Evolutionary conservation across 2,888 invertebrate species (phyloP).

Genomic region (Drosophila sordidula): DNA sequence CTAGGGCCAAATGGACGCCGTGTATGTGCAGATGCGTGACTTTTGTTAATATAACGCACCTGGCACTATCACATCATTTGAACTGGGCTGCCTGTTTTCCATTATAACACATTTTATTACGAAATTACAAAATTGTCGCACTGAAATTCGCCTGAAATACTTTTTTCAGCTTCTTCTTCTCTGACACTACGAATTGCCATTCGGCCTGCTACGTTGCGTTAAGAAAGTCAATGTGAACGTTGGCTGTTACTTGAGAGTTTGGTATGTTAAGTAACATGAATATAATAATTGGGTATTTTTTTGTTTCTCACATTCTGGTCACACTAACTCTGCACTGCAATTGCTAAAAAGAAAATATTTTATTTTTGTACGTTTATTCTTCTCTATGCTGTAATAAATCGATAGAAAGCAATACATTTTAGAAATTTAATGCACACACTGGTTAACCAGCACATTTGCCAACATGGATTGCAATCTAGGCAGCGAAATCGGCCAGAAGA

Average conservation of each 20-base stretch:
- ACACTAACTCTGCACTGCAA: slow-evolving; percentile 32
- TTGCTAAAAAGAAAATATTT: slow-evolving; percentile 37
- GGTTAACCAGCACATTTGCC: slow-evolving; percentile 5
- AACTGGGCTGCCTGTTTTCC: slow-evolving; percentile 72
- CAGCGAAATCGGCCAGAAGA: slow-evolving; percentile 94
- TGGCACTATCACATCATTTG: slow-evolving; percentile 74
- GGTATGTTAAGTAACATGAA: slow-evolving; percentile 39
- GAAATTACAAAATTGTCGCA: slow-evolving; percentile 69
- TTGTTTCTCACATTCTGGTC: slow-evolving; percentile 6
- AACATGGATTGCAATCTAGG: slow-evolving; percentile 85
- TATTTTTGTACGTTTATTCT: slow-evolving; percentile 38
- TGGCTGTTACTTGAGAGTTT: slow-evolving; percentile 6
- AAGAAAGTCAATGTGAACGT: slow-evolving; percentile 13
- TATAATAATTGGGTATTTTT: slow-evolving; percentile 11
- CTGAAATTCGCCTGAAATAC: slow-evolving; percentile 65
- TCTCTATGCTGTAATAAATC: slow-evolving; percentile 27
- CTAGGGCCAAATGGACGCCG: slow-evolving; percentile 25
- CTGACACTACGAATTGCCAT: slow-evolving; percentile 54
- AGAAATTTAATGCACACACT: slow-evolving; percentile 2
- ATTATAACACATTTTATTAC: slow-evolving; percentile 75
- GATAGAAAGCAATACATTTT: neutral
- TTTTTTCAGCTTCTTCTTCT: slow-evolving; percentile 75
- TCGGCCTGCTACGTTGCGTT: slow-evolving; percentile 35
- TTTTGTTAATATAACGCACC: slow-evolving; percentile 54
- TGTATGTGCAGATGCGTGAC: slow-evolving; percentile 24